Evolutionary conservation across 2,797 vertebrate genomes (phyloP), one percentile per base, ranked within the genome.

Genomic region (Sitta carolinensis): DNA sequence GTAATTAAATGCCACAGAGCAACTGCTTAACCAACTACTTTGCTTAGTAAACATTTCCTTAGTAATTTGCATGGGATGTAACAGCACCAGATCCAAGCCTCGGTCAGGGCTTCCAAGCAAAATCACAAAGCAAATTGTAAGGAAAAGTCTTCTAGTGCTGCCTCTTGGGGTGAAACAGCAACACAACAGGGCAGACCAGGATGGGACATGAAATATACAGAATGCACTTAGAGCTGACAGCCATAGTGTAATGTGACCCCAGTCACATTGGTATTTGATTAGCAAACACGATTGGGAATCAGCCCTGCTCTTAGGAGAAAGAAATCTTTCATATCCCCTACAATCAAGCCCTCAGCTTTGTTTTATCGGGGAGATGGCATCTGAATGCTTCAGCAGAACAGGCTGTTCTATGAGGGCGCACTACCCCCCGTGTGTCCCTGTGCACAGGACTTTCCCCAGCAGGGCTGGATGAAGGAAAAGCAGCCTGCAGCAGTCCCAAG

Each of bases 251-350:
- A 96, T 43, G 77, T 96, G 95, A 95, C 94, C 93, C 91, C 75
- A 94, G 93, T 66, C 93, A 87, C 64, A 64, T 1, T 93, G 94
- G 86, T 87, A 96, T 96, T 93, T 92, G 94, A 95, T 95, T 95
- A 94, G 87, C 13, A 8, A 96, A 92, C 10, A 30, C 2, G 1
- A 94, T 19, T 84, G 78, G 78, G 89, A 85, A 95, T 89, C 78
- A 90, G 89, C 68, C 64, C 54, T 83, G 64, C 92, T 87, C 68
- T 74, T 64, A 87, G 78, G 78, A 95, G 82, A 95, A 95, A 93
- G 70, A 91, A 87, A 95, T 95, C 68, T 90, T 93, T 95, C 90
- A 87, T 77, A 95, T 87, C 75, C 64, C 61, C 43, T 48, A 3
- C 45, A 84, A 45, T 80, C 61, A 83, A 89, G 36, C 66, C 47